Base-by-base conservation (phyloP, 2,888 invertebrate species). In the Muschampia plurimacula region DNA sequence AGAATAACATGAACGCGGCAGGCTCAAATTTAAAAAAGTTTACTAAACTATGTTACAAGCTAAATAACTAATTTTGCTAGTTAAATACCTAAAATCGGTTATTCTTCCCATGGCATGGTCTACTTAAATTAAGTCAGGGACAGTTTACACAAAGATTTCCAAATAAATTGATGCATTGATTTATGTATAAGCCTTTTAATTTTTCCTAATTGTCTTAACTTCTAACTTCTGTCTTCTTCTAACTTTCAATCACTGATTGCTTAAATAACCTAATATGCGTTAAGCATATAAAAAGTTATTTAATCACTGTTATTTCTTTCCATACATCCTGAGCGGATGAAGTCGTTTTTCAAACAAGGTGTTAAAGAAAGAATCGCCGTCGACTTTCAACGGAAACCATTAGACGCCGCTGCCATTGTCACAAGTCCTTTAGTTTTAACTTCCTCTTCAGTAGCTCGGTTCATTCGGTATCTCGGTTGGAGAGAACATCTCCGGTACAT, bases 321-420 rank as follows among this genome's bases (percentile, higher is more conserved):
- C 28, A 44, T 22, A 59, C 60, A 59, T 67, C 67, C 67, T 62
- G 52, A 39, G 32, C 71, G 71, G 71, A 72, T 67, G 67, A 49
- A 72, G 72, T 44, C 62, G 52, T 52, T 72, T 71, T 62, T 67
- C 60, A 60, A 72, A 67, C 67, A 52, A 72, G 72, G 67, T 55
- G 72, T 62, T 60, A 44, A 72, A 67, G 62, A 44, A 72, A 67
- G 62, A 62, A 62, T 67, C 49, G 28, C 49, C 52, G 66, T 44
- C 72, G 44, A 15, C 52, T 72, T 67, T 67, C 28, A 49, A 62
- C 67, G 72, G 72, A 72, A 72, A 44, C 60, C 72, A 67, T 72
- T 67, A 62, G 72, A 41, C 72, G 67, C 52, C 71, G 66, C 44
- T 65, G 64, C 44, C 57, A 65, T 65, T 70, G 55, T 70, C 64